Conservation (phyloP, 1,140 invertebrate genomes). For the Bombus terrestris region DNA sequence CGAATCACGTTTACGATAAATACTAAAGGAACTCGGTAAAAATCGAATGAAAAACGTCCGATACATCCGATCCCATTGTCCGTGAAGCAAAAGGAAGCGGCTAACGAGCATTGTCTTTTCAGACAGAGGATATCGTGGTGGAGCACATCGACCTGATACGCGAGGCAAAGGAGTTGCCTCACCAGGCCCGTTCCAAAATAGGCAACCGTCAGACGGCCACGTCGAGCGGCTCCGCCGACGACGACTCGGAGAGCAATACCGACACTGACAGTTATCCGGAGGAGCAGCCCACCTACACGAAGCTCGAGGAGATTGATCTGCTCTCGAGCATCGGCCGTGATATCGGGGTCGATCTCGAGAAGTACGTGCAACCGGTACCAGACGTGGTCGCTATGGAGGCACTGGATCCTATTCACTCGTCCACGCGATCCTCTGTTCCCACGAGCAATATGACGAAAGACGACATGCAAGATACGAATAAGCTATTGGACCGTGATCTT, state of each 20-base stretch:
- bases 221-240: conserved; percentile 55
- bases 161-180: conserved; percentile 77
- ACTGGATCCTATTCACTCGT: conserved; percentile 55
- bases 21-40: no score
- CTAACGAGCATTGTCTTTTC: conserved; percentile 11
- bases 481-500: conserved; percentile 71
- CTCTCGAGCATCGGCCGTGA: conserved; percentile 79
- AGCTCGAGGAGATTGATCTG: conserved; percentile 80
- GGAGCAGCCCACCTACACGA: conserved; percentile 73
- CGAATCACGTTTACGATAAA: no score
- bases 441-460: conserved; percentile 48
- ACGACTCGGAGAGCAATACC: conserved; percentile 68
- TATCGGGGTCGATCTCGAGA: conserved; percentile 79
- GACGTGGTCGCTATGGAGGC: conserved; percentile 79
- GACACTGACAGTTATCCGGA: conserved; percentile 72
- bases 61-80: not conserved
- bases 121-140: conserved; percentile 74
- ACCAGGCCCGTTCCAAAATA: conserved; percentile 69
- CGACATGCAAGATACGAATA: conserved; percentile 77
- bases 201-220: conserved; percentile 64
- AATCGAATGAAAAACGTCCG: no score
- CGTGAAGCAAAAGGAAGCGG: not conserved
- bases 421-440: conserved; percentile 44
- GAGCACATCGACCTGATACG: conserved; percentile 79
- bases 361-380: conserved; percentile 79